A percentile compares a stretch with the other conserved stretches of the same genome.
Conservation (phyloP, 2,797 vertebrate species). For the Falco cherrug region DNA sequence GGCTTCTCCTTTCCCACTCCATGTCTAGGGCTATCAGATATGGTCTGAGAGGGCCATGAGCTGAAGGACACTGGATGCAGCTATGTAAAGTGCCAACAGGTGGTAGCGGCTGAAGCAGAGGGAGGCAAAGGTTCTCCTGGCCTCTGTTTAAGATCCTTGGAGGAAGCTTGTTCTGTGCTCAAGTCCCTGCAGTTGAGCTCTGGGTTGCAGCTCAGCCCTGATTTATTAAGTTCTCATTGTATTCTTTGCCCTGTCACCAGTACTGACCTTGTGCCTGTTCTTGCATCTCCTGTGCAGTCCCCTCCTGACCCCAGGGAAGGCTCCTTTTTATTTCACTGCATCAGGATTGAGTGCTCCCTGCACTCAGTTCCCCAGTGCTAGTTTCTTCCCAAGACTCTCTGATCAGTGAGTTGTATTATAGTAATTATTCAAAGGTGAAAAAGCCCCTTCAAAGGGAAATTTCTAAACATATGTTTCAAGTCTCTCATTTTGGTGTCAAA, state of each 20-base stretch:
- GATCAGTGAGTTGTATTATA: background rate
- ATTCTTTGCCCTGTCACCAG: slow-evolving; percentile 8
- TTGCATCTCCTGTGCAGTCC: background rate
- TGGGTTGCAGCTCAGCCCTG: background rate
- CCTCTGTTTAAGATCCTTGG: background rate
- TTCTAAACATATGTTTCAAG: background rate
- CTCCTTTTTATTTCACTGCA: background rate
- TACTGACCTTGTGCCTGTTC: background rate
- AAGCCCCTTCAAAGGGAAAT: background rate
- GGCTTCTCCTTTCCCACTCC: background rate
- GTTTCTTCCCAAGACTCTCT: background rate
- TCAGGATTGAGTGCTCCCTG: background rate
- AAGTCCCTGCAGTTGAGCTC: background rate
- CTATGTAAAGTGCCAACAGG: background rate
- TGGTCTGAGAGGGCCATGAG: background rate
- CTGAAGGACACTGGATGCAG: background rate
- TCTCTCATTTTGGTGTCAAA: background rate
- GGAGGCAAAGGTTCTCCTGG: background rate
- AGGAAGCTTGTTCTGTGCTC: background rate
- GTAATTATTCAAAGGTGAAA: background rate
- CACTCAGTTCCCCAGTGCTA: background rate
- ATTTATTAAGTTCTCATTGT: background rate
- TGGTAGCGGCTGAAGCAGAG: background rate
- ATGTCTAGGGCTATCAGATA: background rate
- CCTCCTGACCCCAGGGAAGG: background rate